These are phyloP conservation scores for Phania funesta DNA, from an alignment of 2,888 invertebrate species.

Conservation along the genomic window DNA sequence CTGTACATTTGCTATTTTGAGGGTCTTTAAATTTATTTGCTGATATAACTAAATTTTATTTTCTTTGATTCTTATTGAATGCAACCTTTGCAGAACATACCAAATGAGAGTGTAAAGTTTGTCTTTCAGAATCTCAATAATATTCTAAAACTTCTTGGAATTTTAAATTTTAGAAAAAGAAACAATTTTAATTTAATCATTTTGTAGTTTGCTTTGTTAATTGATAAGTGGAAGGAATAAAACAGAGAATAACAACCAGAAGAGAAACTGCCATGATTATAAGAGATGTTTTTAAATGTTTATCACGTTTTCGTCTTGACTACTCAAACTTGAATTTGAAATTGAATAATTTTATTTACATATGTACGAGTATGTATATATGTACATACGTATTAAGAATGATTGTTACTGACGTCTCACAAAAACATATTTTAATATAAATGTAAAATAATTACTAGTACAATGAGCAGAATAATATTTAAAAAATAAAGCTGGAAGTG, in stretches of 20 bases:
- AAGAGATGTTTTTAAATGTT: constrained; percentile 43
- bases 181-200: constrained; percentile 1
- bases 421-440: constrained; percentile 30
- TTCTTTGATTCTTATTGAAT: no score
- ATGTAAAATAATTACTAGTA: constrained; percentile 13
- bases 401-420: constrained; percentile 50
- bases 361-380: no score
- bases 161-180: not conserved
- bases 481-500: constrained; percentile 5
- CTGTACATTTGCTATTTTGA: no score
- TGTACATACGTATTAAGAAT: not conserved
- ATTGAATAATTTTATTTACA: constrained; percentile 37
- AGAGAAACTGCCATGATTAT: constrained; percentile 17
- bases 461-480: not conserved
- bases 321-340: constrained; percentile 43
- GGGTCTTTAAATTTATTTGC: no score
- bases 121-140: no score
- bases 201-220: constrained; percentile 1
- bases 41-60: no score
- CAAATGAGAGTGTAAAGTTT: no score
- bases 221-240: not conserved
- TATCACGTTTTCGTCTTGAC: constrained; percentile 52
- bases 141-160: constrained; percentile 1
- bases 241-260: not conserved
- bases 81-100: no score